Conservation (phyloP, 2,888 invertebrate species). For the Dyspetes luteomarginatus region DNA sequence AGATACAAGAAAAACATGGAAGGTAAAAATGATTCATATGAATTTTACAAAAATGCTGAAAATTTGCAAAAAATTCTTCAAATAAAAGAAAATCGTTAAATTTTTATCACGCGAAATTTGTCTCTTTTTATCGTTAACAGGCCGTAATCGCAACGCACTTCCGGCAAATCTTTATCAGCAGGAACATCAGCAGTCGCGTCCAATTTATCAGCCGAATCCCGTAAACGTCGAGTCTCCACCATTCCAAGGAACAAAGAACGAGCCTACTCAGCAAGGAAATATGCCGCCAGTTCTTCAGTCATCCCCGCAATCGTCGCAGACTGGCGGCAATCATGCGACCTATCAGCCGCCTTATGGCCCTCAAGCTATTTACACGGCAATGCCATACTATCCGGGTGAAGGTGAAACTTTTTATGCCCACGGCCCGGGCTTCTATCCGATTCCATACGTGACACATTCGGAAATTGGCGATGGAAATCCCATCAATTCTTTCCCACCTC, state of each 20-base stretch:
- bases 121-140: slow-evolving; percentile 52
- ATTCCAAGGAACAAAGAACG: slow-evolving; percentile 41
- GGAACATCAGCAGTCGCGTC: slow-evolving; percentile 49
- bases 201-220: slow-evolving; percentile 38
- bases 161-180: slow-evolving; percentile 29
- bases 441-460: slow-evolving; percentile 72
- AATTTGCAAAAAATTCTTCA: background rate
- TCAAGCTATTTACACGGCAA: slow-evolving; percentile 69
- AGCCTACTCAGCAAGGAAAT: slow-evolving; percentile 50
- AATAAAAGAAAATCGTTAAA: background rate
- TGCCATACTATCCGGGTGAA: slow-evolving; percentile 71
- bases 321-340: slow-evolving; percentile 49
- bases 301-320: slow-evolving; percentile 42
- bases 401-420: slow-evolving; percentile 71
- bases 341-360: slow-evolving; percentile 71
- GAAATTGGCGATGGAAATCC: slow-evolving; percentile 70
- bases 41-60: background rate
- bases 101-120: background rate
- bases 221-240: slow-evolving; percentile 29
- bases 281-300: slow-evolving; percentile 29
- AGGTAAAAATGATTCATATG: slow-evolving; percentile 13
- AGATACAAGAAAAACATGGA: slow-evolving; percentile 53
- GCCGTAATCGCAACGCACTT: slow-evolving; percentile 63
- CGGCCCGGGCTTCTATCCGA: slow-evolving; percentile 68
- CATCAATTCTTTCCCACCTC: slow-evolving; percentile 63